Evolutionary conservation across 2,113 vertebrate species (phyloP), one percentile per base, ranked within the genome.

Genomic region (Microtus richardsoni): DNA sequence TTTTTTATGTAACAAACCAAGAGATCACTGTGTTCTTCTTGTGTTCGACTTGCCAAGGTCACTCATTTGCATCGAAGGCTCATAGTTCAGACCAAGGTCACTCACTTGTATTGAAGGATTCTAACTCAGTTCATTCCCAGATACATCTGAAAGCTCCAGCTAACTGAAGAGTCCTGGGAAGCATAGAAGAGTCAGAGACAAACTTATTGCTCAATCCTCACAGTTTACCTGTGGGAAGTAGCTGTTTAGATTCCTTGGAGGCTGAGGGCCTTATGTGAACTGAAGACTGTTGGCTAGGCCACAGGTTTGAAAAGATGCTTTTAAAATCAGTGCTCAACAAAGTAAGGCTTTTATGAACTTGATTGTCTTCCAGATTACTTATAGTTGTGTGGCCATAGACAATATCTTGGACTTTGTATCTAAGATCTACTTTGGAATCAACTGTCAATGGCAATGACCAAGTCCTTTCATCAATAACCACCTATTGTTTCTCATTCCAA

Each of bases 171-270:
- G 26, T 4, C 54, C 75, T 54, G 7, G 33, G n/a, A 64, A 70
- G 13, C 26, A 30, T 5, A 13, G 19, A 21, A 24, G 13, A 24
- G 0, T 9, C 44, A 71, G n/a, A 54, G 13, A 22, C 0, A 7
- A 12, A 24, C 39, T 13, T 21, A 41, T 2, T 16, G 16, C 22
- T 33, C 80, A 36, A n/a, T 49, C n/a, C 17, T 26, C 30, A 54
- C 2, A 4, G 14, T 14, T 24, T 74, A 10, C 33, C 26, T 60
- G 16, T 44, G 54, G 52, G 3, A 21, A 62, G 22, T 6, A 11
- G 1, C 10, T 17, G 5, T 26, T 9, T n/a, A 14, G 66, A 0
- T 22, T 71, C 5, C 3, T 0, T 0, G 5, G 68, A 14, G 88
- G 14, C 49, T n/a, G 62, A 21, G 49, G 47, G 19, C 13, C 1